Conservation (phyloP, 1,140 invertebrate species). For the Pseudomyrmex gracilis region DNA sequence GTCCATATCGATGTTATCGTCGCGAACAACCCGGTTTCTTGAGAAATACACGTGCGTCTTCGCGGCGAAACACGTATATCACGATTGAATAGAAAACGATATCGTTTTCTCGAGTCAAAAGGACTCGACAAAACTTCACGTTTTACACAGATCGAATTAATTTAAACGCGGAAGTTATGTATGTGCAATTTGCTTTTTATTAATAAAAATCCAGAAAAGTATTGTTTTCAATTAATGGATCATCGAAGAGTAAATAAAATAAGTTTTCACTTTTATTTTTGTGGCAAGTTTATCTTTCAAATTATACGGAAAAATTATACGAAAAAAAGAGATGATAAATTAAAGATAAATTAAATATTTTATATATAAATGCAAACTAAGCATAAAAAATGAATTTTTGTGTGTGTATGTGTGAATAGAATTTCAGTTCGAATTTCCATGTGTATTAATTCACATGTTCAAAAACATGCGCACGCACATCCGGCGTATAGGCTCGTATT, state of each 20-base stretch:
- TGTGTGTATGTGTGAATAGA: too few species aligned
- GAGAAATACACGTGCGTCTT: constrained; percentile 1
- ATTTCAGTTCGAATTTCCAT: too few species aligned
- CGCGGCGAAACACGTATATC: background rate
- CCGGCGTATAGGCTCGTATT: too few species aligned
- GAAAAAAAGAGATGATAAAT: background rate
- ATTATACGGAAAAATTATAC: background rate
- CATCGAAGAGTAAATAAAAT: constrained; percentile 1
- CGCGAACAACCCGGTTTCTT: constrained; percentile 10
- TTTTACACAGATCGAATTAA: background rate
- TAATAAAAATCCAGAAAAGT: background rate
- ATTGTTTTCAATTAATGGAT: background rate
- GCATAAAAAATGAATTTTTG: too few species aligned
- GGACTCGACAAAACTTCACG: background rate
- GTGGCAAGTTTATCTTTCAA: background rate
- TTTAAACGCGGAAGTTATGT: background rate
- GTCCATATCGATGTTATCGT: constrained; percentile 47
- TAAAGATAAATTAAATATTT: too few species aligned
- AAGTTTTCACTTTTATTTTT: background rate
- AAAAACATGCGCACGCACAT: too few species aligned
- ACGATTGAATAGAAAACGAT: constrained; percentile 28
- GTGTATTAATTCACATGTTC: too few species aligned
- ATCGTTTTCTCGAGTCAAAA: background rate
- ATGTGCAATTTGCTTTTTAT: background rate
- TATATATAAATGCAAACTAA: too few species aligned